Conservation (phyloP, 1,140 invertebrate species). For the Musca vetustissima region DNA sequence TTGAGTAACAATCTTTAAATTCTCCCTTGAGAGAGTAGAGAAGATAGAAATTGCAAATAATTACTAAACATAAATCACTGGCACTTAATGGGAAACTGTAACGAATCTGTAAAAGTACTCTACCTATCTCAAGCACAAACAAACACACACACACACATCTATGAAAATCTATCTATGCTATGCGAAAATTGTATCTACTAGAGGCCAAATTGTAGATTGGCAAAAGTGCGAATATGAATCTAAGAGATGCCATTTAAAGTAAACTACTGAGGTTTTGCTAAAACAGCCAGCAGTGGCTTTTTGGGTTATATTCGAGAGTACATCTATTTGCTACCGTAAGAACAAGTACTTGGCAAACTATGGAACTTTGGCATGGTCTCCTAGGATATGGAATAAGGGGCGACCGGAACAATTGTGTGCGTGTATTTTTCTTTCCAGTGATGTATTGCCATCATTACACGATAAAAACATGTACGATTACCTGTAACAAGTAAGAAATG, state of each 20-base stretch:
- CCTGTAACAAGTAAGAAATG: slow-evolving; percentile 12
- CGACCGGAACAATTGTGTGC: no score
- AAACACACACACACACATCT: not conserved
- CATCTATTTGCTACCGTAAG: not conserved
- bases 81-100: no score
- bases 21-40: no score
- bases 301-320: no score
- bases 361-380: not conserved
- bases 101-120: not conserved
- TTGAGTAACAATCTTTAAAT: no score
- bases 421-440: slow-evolving; percentile 1
- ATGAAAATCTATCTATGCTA: no score
- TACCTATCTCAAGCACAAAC: no score
- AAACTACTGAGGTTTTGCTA: slow-evolving; percentile 19
- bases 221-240: slow-evolving; percentile 7
- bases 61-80: slow-evolving; percentile 13
- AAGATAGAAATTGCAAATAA: slow-evolving; percentile 12
- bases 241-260: slow-evolving; percentile 19
- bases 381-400: not conserved
- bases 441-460: slow-evolving; percentile 23
- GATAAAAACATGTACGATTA: slow-evolving; percentile 21
- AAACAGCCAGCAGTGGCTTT: no score
- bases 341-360: slow-evolving; percentile 1
- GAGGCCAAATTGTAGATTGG: not conserved
- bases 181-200: no score